Evolutionary conservation across 2,797 vertebrate genomes (phyloP).

Genomic region (Halcyon leucocephala): DNA sequence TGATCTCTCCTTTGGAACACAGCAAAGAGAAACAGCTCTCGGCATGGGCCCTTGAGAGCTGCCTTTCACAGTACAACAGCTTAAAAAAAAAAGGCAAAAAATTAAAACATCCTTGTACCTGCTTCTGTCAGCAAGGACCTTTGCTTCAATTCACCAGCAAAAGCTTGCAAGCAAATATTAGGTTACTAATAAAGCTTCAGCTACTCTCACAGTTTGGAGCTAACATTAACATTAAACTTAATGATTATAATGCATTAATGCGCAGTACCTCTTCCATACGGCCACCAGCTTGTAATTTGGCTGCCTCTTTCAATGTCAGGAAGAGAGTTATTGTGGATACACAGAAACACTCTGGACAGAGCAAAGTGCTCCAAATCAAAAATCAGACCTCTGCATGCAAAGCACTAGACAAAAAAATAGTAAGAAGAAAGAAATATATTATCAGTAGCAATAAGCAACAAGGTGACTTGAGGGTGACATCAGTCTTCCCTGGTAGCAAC

Average conservation of each 20-base stretch:
- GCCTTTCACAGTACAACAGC: not conserved
- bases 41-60: rapidly evolving
- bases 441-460: not conserved
- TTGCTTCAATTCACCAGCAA: not conserved
- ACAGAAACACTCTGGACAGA: not conserved
- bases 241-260: not conserved
- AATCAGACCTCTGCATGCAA: not conserved
- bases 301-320: not conserved
- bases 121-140: not conserved
- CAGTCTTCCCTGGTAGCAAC: not conserved
- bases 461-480: not conserved
- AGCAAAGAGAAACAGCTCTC: slow-evolving; percentile 21
- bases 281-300: not conserved
- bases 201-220: not conserved
- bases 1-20: slow-evolving; percentile 15
- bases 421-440: no score
- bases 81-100: not conserved
- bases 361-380: not conserved
- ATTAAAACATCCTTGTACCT: not conserved
- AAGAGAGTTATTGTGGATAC: not conserved
- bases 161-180: not conserved
- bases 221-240: not conserved
- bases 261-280: not conserved
- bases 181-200: not conserved
- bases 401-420: not conserved